Conservation (phyloP, 2,797 vertebrate genomes). For the Myripristis jacobus region DNA sequence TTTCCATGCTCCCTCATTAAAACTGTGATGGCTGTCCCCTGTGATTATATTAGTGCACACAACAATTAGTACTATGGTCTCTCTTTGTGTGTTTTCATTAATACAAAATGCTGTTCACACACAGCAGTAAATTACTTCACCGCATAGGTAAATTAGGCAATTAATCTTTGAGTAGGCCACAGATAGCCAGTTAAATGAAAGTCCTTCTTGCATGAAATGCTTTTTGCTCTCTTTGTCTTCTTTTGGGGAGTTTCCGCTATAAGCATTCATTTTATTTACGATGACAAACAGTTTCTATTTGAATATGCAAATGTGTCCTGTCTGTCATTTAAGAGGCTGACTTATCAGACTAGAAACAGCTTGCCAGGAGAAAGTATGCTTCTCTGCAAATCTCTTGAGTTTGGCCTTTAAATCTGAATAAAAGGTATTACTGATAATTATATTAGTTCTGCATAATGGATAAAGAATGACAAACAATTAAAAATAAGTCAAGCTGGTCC, state of each 20-base stretch:
- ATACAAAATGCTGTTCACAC: conserved; percentile 43
- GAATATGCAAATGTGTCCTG: conserved; percentile 12
- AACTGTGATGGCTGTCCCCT: conserved; percentile 45
- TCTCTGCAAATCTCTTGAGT: not conserved
- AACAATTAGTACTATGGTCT: conserved; percentile 52
- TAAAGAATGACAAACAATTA: not conserved
- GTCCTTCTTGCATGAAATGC: conserved; percentile 40
- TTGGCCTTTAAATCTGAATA: not conserved
- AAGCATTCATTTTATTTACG: conserved; percentile 21
- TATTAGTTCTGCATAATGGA: not conserved
- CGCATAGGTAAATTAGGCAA: conserved; percentile 41
- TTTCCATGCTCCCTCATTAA: conserved; percentile 57
- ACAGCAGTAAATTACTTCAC: conserved; percentile 31
- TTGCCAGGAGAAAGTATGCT: not conserved
- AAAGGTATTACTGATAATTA: not conserved
- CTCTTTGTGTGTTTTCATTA: conserved; percentile 40
- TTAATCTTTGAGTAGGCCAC: conserved; percentile 40
- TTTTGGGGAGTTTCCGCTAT: conserved; percentile 6
- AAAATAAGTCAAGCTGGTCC: too few species aligned
- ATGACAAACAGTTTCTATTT: not conserved
- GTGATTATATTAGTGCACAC: conserved; percentile 53
- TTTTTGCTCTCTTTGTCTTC: conserved; percentile 11
- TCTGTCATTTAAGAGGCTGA: conserved; percentile 11
- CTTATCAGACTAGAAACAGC: not conserved
- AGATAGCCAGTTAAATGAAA: conserved; percentile 33